Base-by-base conservation (phyloP, 1,140 invertebrate species). In the Sinonovacula constricta region DNA sequence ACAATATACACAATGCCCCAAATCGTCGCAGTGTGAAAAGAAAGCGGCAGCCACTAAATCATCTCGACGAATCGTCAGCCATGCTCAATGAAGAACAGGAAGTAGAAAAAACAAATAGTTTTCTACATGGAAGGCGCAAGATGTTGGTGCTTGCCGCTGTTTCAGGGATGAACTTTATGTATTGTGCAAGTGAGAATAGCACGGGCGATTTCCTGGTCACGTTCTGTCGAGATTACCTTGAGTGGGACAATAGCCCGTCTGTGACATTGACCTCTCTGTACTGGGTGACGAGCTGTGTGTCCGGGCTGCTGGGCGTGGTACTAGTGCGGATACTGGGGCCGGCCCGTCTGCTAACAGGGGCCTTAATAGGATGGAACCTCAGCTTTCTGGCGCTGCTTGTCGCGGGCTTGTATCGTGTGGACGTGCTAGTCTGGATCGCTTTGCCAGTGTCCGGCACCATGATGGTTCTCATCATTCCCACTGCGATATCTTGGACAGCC, bases 171-270 rank as follows among this genome's bases (percentile, higher is more conserved):
- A 79, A 80, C 28, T 70, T 79, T 24, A 34, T 68, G 2, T 83
- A 86, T 63, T 71, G 62, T 33, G 81, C 83, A 14, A 71, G 76
- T n/a, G 84, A 85, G 39, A 81, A 84, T 57, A 85, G 83, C n/a
- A 82, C 85, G 39, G 72, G 77, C 2, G 76, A 71, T 15, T 85
- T 81, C 28, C 53, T 87, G 3, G 60, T 78, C 0, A 72, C 82
- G 3, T 86, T 84, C 66, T 79, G 75, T 51, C 67, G 85, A 10
- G 60, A 79, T 31, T 75, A 84, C 33, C 67, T 87, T 51, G 56
- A 81, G 15, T 87, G 84, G 83, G 67, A 68, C 22, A 86, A 84
- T 54, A 39, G 69, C 2, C 33, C 76, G 0, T 82, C 84, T 10
- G 81, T 83, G 1, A 59, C 67, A 34, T 72, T 81, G n/a, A 81